Base-by-base conservation (phyloP, 2,113 vertebrate genomes). In the Caranx melampygus region DNA sequence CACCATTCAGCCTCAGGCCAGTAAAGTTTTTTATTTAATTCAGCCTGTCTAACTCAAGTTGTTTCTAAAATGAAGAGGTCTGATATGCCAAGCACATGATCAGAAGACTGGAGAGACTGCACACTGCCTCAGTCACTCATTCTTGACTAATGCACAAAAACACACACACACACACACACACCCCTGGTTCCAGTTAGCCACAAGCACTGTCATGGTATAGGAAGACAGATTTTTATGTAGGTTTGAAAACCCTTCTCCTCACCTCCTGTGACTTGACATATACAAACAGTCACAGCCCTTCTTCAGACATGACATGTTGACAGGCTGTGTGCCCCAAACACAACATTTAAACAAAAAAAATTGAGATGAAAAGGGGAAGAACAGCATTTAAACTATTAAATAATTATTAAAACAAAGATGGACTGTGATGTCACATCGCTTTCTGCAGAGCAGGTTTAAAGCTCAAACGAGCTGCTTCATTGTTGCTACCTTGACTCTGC, bases 11-110 rank as follows among this genome's bases (percentile, higher is more conserved):
- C 87, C 84, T 74, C 66, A 72, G 52, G 68, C 72, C 79, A 90
- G 55, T 90, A 76, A 86, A 91, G 78, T 66, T 78, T 76, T 26
- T 77, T 84, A 82, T 89, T 88, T 88, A 87, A 87, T 75, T 75
- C 21, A 13, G 65, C 61, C 6, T 9, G 37, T 89, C 87, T 83
- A 90, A 81, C 89, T 89, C 76, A 67, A 87, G 87, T 72, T 61
- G 18, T 44, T 78, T 57, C 81, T 81, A 49, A 77, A 90, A 82
- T 66, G 72, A 79, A 69, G 78, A 82, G 78, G 72, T 81, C 67
- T 66, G 82, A 51, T 71, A 58, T 70, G 45, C 72, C 72, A 57
- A 79, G 60, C 79, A 68, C 87, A 87, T 65, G 67, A 91, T 90
- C 83, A 68, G 51, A 78, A 83, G 81, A 90, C 69, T 16, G 61